Evolutionary conservation across 2,797 vertebrate genomes (phyloP), one percentile per base, ranked within the genome.

Genomic region (Mionectes olivaceus): DNA sequence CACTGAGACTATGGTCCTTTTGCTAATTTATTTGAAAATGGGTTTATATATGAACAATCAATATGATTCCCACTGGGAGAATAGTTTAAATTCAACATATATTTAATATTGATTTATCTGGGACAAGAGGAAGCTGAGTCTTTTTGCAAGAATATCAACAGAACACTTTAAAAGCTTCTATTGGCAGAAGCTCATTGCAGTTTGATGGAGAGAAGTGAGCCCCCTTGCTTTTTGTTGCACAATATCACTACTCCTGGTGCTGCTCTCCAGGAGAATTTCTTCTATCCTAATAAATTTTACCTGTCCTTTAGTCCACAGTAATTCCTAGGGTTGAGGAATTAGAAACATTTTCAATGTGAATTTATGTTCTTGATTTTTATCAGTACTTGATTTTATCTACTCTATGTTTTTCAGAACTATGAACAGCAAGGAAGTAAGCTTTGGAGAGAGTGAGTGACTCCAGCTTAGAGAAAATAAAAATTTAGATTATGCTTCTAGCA

Each of bases 401-500:
- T 79, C 28, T 41, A 23, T 71, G n/a, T 87, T 92, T 53, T 76
- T 74, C 37, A 93, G 77, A 61, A 30, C 28, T 76, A 63, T 28
- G 6, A 87, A 83, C 11, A 90, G 12, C 37, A 57, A 91, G 63
- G 39, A 94, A 92, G 86, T 70, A 94, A 95, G 44, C 47, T 87
- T 84, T 63, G 55, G 35, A 89, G 68, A 59, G 52, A 53, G 18
- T 19, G 30, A 87, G 19, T 91, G 46, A 32, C 44, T 96, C 32
- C 49, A 94, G 74, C 14, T 67, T 30, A 91, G 81, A 60, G 33
- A 81, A 93, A 92, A 93, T 23, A 89, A 41, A 68, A 83, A 94
- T 69, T 70, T 56, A 91, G 50, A 60, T 85, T 75, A 87, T 90
- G n/a, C 12, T 71, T 91, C 78, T 83, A 67, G 44, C 60, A 50